Base-by-base conservation (phyloP, 2,113 vertebrate species). In the Rhadina sibilatrix region DNA sequence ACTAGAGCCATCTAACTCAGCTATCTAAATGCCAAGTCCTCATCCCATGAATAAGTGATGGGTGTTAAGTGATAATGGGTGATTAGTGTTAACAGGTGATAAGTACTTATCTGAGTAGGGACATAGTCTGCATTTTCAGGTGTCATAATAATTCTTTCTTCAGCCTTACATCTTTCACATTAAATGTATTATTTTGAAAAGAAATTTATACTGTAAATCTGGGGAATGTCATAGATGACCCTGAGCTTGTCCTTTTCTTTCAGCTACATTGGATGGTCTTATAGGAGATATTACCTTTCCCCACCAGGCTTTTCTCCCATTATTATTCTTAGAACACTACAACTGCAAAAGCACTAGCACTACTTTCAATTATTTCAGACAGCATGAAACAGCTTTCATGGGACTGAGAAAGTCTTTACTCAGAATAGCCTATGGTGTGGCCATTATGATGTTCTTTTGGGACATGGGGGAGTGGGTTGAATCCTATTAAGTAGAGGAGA, bases 361-460 rank as follows among this genome's bases (percentile, higher is more conserved):
- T 68, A 89, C 90, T 95, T 96, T 94, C 87, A 95, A 87, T 96
- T 97, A 95, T 91, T 91, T 91, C 84, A 94, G 90, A 70, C 87
- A 94, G 93, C 64, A 57, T 69, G 87, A 93, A 96, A 93, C 74
- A 84, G 56, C 93, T 93, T 97, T 87, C 87, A 91, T 53, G 95
- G 90, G 90, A 94, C 77, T 91, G 53, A 91, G 87, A 96, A 95
- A 93, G 84, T 52, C 90, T 94, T 82, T 93, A 68, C 93, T 84
- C 61, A 82, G 65, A 96, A 91, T 59, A 95, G 61, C 44, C 74
- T 44, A n/a, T 46, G 85, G 87, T 91, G 69, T 78, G 81, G 56
- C 85, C 84, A 91, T 97, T 96, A 89, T 82, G 81, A 82, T 75
- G 42, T 31, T 95, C 90, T 87, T 87, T 38, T 91, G 93, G 87